Conservation (phyloP, 37 sponge, comb jelly and placozoan species). For the Ianthella basta region DNA sequence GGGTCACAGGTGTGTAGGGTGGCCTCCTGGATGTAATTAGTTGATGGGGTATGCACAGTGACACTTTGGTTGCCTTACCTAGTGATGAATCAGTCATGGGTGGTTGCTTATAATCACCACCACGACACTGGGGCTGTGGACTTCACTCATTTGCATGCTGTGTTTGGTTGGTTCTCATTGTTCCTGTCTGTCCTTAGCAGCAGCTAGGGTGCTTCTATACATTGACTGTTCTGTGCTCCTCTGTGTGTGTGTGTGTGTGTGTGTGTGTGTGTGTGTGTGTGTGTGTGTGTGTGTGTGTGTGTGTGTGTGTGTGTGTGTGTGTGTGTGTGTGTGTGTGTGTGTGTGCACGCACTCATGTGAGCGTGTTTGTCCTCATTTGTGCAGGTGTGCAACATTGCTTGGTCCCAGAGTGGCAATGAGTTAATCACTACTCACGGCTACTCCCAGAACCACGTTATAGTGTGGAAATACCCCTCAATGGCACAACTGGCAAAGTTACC, state of each 20-base stretch:
- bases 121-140: not conserved
- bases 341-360: not conserved
- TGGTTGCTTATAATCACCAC: no score
- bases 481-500: slow-evolving; percentile 84
- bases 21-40: no score
- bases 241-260: not conserved
- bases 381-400: slow-evolving; percentile 91
- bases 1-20: slow-evolving; percentile 80
- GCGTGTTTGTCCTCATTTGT: no score
- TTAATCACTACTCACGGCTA: slow-evolving; percentile 95
- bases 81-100: no score
- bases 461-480: slow-evolving; percentile 91
- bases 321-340: not conserved
- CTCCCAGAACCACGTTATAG: slow-evolving; percentile 92
- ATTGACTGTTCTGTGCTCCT: not conserved
- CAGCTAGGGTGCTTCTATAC: not conserved
- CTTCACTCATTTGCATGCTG: not conserved
- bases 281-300: not conserved
- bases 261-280: slow-evolving; percentile 16
- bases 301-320: slow-evolving; percentile 1
- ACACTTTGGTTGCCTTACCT: no score
- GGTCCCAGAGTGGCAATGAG: slow-evolving; percentile 89
- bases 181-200: not conserved
- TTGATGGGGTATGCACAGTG: no score
- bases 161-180: no score